Conservation (phyloP, 1,140 invertebrate species). For the Aphelinus certus region DNA sequence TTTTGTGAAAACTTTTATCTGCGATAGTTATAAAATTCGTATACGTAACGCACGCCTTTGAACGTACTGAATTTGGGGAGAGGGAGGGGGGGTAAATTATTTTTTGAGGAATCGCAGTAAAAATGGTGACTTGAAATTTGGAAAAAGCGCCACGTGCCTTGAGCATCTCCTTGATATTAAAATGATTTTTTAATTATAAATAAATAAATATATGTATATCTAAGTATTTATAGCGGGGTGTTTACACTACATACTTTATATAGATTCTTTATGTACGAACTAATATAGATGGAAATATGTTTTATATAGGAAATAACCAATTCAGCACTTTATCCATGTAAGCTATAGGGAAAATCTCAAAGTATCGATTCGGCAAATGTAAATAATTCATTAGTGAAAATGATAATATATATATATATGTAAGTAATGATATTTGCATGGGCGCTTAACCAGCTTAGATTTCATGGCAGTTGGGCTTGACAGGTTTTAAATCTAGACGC, state of each 20-base stretch:
- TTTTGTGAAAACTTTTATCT: not conserved
- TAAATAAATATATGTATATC: conserved; percentile 9
- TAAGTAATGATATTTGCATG: too few relatives aligned
- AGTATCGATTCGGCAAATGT: conserved; percentile 5
- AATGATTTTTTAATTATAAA: conserved; percentile 2
- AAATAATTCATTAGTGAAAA: conserved; percentile 24
- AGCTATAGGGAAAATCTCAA: conserved; percentile 14
- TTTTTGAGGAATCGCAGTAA: not conserved
- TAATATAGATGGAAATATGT: not conserved
- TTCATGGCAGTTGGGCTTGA: too few relatives aligned
- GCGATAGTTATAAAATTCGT: conserved; percentile 6
- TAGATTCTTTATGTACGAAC: not conserved
- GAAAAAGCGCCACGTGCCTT: conserved; percentile 22
- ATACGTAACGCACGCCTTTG: conserved; percentile 27
- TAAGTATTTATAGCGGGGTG: not conserved
- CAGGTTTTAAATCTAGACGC: not conserved
- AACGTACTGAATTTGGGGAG: conserved; percentile 3
- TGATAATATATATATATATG: conserved; percentile 14
- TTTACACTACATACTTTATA: not conserved
- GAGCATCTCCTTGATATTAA: conserved; percentile 28
- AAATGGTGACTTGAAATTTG: not conserved
- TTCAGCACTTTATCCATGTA: not conserved
- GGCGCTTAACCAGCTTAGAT: too few relatives aligned
- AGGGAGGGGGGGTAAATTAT: not conserved
- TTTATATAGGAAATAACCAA: conserved; percentile 14